Base-by-base conservation (phyloP, 2,797 vertebrate genomes). In the Poecilia gillii region DNA sequence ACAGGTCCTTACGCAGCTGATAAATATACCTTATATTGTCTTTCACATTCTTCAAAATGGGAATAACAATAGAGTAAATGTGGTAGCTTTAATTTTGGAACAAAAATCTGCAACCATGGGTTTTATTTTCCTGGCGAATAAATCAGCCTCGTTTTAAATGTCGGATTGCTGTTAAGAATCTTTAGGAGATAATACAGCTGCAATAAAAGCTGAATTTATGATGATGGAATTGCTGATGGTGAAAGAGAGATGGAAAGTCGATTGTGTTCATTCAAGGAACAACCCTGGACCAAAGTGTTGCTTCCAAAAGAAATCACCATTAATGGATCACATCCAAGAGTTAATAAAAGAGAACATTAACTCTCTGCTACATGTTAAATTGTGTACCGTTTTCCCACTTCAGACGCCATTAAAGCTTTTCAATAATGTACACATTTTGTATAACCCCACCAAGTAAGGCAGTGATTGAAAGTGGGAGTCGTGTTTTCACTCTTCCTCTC, bases 261-360 rank as follows among this genome's bases (percentile, higher is more conserved):
- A 36, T 41, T 39, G 20, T 11, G 33, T 41, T 68, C 33, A 4
- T 68, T 68, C 16, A 23, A 5, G 11, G 7, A 71, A 16, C 25
- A 16, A 16, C 25, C 1, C 39, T 43, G 39, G 36, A 68, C 66
- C 11, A 43, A 41, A 43, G 66, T 68, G 39, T 25, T 43, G 31
- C 64, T 39, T 23, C 4, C 66, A 70, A 43, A 70, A 9, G 9
- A 41, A 43, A 80, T 64, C 77, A 28, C 73, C 23, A 23, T 82
- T 83, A 45, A 25, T 77, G 90, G 87, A 88, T 82, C 76, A 81
- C 75, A 74, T 66, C 80, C 73, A 75, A 88, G 45, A 71, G 66
- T 70, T 88, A 91, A 91, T 93, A 92, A 93, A 90, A 84, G 31
- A n/a, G 16, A 79, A 74, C 79, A 80, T 85, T 70, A 74, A 45